Conservation (phyloP, 1,140 invertebrate species). For the Hetaerina americana region DNA sequence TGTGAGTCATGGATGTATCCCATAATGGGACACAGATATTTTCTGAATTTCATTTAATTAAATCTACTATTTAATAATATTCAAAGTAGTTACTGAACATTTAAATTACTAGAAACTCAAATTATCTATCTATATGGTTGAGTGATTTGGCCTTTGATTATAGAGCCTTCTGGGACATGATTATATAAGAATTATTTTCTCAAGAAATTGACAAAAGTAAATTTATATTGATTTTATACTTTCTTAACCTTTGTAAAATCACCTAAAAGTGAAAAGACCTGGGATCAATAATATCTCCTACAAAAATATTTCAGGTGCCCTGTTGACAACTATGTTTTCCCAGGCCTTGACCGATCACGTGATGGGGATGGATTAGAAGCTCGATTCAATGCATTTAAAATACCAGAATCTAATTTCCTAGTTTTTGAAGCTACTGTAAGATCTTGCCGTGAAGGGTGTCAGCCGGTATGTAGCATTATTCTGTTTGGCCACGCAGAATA, state of each 20-base stretch:
- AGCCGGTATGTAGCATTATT: constrained; percentile 43
- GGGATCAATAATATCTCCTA: constrained; percentile 5
- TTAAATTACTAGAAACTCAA: too few species aligned
- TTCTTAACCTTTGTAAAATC: constrained; percentile 1
- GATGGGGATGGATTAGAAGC: constrained; percentile 79
- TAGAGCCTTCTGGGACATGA: too few species aligned
- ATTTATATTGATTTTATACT: constrained; percentile 3
- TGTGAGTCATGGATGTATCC: too few species aligned
- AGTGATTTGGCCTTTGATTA: too few species aligned
- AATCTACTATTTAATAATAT: too few species aligned
- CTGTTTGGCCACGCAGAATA: neutral
- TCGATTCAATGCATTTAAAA: constrained; percentile 87
- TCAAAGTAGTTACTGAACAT: too few species aligned
- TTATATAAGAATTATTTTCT: neutral
- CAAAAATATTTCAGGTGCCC: constrained; percentile 71
- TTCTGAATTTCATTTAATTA: too few species aligned
- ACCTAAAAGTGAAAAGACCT: too few species aligned
- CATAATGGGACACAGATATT: too few species aligned
- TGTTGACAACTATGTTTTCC: constrained; percentile 83
- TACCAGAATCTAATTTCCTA: constrained; percentile 85
- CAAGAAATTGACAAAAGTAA: neutral
- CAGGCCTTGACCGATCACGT: constrained; percentile 70
- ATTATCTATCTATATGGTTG: too few species aligned
- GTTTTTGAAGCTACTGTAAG: constrained; percentile 86
- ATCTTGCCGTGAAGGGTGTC: constrained; percentile 77